Evolutionary conservation across 2,797 vertebrate species (phyloP).

Genomic region (Halcyon leucocephala): DNA sequence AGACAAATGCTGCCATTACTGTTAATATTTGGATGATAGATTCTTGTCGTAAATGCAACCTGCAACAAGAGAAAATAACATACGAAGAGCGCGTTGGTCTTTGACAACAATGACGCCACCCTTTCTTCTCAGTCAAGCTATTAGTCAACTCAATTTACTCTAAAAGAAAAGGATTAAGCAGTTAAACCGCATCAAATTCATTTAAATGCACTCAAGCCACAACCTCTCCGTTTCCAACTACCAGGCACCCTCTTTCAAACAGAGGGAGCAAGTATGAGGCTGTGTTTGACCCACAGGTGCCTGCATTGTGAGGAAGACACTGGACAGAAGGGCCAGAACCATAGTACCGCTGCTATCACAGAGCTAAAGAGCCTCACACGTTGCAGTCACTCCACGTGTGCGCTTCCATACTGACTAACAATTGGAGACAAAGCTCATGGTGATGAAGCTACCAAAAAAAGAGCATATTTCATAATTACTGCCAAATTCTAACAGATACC

Average conservation of each 20-base stretch:
- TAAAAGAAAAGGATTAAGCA: neutral
- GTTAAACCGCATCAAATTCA: neutral
- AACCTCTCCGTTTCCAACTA: neutral
- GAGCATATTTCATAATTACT: neutral
- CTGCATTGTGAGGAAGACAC: neutral
- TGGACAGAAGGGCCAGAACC: neutral
- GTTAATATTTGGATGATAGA: constrained; percentile 97
- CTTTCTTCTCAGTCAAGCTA: neutral
- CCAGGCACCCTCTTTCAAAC: neutral
- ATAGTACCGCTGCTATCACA: neutral
- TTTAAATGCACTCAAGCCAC: neutral
- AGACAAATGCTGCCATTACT: constrained; percentile 97
- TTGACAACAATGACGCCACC: neutral
- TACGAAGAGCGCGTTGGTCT: neutral
- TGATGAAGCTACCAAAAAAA: neutral
- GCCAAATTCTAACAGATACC: neutral
- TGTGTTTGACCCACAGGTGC: neutral
- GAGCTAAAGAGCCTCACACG: neutral
- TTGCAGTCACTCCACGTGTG: neutral
- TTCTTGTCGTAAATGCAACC: constrained; percentile 97
- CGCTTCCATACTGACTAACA: neutral
- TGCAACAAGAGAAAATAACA: constrained; percentile 50
- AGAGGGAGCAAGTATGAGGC: neutral
- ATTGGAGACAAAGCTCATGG: neutral
- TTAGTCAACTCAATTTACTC: neutral